phyloP scores from a whole-genome alignment of 1,140 invertebrate species.

The Hetaerina americana region DNA sequence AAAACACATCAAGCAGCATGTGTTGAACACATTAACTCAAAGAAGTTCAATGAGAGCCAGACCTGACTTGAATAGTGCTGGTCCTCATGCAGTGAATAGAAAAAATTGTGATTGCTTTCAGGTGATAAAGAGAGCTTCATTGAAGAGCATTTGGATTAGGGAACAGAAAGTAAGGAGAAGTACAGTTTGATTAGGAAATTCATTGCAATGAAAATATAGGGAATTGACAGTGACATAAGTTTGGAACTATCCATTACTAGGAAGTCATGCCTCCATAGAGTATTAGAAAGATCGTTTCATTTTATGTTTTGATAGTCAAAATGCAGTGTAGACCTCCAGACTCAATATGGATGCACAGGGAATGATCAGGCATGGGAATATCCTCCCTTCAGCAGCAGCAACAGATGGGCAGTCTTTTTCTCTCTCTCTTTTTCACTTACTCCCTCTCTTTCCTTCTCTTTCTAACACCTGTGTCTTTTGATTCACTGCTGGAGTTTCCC shows the following conservation, averaged over 20 bases:
- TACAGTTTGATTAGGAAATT: neutral
- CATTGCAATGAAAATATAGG: neutral
- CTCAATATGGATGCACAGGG: neutral
- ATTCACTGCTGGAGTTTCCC: neutral
- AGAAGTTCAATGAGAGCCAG: neutral
- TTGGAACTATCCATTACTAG: neutral
- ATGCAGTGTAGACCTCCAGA: neutral
- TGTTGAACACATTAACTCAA: neutral
- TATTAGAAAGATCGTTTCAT: neutral
- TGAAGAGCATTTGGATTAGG: neutral
- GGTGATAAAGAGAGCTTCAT: neutral
- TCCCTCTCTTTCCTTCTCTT: neutral
- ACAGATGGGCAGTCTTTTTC: neutral
- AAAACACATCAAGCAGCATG: neutral
- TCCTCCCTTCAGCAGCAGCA: neutral
- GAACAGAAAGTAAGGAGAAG: neutral
- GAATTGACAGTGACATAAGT: neutral
- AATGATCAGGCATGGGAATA: neutral
- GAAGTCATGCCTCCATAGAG: neutral
- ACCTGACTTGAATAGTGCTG: neutral
- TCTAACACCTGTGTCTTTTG: neutral
- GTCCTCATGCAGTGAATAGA: neutral
- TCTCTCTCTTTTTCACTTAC: neutral
- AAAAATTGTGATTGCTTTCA: neutral
- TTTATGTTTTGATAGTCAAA: neutral